phyloP scores from a whole-genome alignment of 2,888 invertebrate genomes.

The Agrotis segetum region DNA sequence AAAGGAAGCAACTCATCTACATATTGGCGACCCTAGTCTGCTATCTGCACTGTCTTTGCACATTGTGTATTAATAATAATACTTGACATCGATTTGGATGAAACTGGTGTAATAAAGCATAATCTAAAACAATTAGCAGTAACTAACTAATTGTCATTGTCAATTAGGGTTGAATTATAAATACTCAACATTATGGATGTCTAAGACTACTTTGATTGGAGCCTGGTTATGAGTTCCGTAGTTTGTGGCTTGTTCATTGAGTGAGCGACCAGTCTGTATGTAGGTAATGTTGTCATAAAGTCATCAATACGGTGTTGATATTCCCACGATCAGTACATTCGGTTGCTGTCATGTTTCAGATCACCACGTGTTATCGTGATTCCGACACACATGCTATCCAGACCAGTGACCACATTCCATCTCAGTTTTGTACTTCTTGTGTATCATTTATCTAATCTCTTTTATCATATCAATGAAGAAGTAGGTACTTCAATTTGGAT shows the following conservation, averaged over 20 bases:
- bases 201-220: neutral
- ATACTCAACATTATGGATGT: conserved; percentile 6
- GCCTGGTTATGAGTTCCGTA: neutral
- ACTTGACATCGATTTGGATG: neutral
- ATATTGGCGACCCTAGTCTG: conserved; percentile 21
- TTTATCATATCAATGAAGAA: conserved; percentile 22
- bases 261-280: neutral
- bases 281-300: neutral
- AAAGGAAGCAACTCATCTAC: conserved; percentile 53
- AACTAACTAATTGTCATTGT: conserved; percentile 1
- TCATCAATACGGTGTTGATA: neutral
- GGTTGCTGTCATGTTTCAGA: conserved; percentile 6
- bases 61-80: neutral
- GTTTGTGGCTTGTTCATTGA: neutral
- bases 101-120: neutral
- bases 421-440: conserved; percentile 13
- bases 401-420: conserved; percentile 7
- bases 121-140: conserved; percentile 2
- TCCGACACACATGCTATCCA: conserved; percentile 36
- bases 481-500: conserved; percentile 1
- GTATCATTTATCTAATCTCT: conserved; percentile 17
- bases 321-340: conserved; percentile 26
- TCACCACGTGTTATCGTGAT: conserved; percentile 39
- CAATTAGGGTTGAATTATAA: conserved; percentile 8
- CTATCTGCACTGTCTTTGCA: conserved; percentile 6